Percentiles rank a stretch among this genome's conserved stretches.
phyloP scores from a whole-genome alignment of 2,888 invertebrate genomes.

The Mimas tiliae region DNA sequence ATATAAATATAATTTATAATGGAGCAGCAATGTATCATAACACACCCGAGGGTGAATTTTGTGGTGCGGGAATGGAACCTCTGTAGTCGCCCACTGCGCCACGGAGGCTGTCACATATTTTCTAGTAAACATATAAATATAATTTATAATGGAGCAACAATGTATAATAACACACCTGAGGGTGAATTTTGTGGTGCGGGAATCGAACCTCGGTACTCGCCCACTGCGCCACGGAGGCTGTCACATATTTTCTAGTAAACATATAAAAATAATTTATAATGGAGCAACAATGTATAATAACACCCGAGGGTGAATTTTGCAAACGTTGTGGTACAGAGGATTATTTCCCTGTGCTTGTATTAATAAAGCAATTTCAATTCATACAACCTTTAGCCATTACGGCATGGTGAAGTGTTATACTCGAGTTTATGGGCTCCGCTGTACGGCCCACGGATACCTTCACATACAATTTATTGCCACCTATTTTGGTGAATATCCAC shows the following conservation, averaged over 20 bases:
- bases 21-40: no score
- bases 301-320: slow-evolving; percentile 36
- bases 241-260: slow-evolving; percentile 19
- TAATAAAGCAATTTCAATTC: slow-evolving; percentile 60
- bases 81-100: no score
- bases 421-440: slow-evolving; percentile 45
- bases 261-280: slow-evolving; percentile 25
- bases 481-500: slow-evolving; percentile 47
- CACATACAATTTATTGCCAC: slow-evolving; percentile 47
- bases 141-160: slow-evolving; percentile 31
- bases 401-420: slow-evolving; percentile 46
- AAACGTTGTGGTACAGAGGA: slow-evolving; percentile 38
- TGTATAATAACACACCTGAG: slow-evolving; percentile 34
- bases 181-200: slow-evolving; percentile 39
- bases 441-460: slow-evolving; percentile 40
- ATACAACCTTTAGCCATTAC: slow-evolving; percentile 53
- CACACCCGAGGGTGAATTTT: no score
- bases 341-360: slow-evolving; percentile 46
- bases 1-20: no score
- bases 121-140: slow-evolving; percentile 24
- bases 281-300: slow-evolving; percentile 34
- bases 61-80: no score
- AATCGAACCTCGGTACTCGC: no score
- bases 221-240: no score
- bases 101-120: no score